Percentiles rank a stretch among this genome's conserved stretches.
Conservation (phyloP, 1,140 invertebrate genomes). For the Zaprionus ghesquierei region DNA sequence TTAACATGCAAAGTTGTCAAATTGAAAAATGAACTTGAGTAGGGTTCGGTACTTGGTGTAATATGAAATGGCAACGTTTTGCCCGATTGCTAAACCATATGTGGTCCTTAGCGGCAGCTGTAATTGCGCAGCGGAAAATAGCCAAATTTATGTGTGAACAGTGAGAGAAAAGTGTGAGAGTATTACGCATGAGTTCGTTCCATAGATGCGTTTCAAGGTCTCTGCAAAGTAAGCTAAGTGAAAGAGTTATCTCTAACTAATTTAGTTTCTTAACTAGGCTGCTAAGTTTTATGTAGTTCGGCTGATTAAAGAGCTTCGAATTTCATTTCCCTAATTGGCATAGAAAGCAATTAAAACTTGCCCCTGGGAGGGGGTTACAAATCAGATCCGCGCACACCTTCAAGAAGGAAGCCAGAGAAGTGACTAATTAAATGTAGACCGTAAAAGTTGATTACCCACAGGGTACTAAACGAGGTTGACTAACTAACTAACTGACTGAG, state of each 20-base stretch:
- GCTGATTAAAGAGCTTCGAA: neutral
- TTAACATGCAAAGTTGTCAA: slow-evolving; percentile 35
- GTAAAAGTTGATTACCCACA: slow-evolving; percentile 72
- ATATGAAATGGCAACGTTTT: neutral
- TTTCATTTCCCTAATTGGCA: neutral
- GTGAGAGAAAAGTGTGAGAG: neutral
- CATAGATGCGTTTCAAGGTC: neutral
- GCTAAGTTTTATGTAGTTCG: neutral
- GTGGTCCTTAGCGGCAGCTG: neutral
- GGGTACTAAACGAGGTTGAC: slow-evolving; percentile 9
- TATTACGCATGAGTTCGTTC: neutral
- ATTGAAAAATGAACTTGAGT: slow-evolving; percentile 40
- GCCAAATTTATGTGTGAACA: neutral
- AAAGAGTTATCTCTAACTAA: no score
- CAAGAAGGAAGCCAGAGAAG: slow-evolving; percentile 69
- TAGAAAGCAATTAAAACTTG: neutral
- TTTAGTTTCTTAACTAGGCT: neutral
- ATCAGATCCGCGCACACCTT: no score
- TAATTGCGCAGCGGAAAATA: neutral
- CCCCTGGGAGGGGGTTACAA: no score
- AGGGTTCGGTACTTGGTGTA: neutral
- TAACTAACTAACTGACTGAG: slow-evolving; percentile 27
- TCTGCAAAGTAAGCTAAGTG: neutral
- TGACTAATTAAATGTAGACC: slow-evolving; percentile 78
- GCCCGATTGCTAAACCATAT: slow-evolving; percentile 14